A percentile compares a stretch with the other conserved stretches of the same genome.
These are phyloP conservation scores for Myopa tessellatipennis DNA, from an alignment of 2,888 invertebrate species.

Conservation along the genomic window DNA sequence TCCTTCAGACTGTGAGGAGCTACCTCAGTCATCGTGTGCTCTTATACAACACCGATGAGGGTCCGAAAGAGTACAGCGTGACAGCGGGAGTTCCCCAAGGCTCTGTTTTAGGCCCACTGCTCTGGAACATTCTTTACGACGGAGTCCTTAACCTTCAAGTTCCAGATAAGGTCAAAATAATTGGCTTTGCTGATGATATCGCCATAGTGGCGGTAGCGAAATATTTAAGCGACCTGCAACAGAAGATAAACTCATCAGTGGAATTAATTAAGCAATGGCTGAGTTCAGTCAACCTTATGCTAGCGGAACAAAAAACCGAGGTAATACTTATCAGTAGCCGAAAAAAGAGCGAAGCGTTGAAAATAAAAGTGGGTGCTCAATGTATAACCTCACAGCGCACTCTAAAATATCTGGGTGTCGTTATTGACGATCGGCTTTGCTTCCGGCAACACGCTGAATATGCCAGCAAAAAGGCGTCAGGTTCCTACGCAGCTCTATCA, in stretches of 20 bases:
- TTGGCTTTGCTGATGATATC: not conserved
- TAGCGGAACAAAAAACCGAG: not conserved
- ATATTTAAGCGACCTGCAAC: not conserved
- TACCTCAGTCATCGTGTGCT: no score
- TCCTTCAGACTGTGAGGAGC: no score
- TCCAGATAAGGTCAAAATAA: no score
- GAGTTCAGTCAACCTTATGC: not conserved
- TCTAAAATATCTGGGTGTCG: not conserved
- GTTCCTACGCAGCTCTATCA: no score
- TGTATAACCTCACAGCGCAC: not conserved
- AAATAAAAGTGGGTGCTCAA: not conserved
- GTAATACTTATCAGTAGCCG: not conserved
- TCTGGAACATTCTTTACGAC: no score
- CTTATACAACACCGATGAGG: no score
- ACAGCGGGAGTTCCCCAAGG: not conserved
- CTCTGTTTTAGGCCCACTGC: not conserved
- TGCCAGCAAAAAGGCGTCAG: no score
- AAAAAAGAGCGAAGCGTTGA: not conserved
- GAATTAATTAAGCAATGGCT: not conserved
- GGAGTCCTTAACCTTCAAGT: no score
- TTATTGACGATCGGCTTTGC: no score
- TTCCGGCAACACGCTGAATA: no score
- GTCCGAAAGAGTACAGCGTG: no score
- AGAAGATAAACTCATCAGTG: not conserved
- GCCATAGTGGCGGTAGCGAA: not conserved